Evolutionary conservation across 2,888 invertebrate species (phyloP).

Genomic region (Netelia melanura): DNA sequence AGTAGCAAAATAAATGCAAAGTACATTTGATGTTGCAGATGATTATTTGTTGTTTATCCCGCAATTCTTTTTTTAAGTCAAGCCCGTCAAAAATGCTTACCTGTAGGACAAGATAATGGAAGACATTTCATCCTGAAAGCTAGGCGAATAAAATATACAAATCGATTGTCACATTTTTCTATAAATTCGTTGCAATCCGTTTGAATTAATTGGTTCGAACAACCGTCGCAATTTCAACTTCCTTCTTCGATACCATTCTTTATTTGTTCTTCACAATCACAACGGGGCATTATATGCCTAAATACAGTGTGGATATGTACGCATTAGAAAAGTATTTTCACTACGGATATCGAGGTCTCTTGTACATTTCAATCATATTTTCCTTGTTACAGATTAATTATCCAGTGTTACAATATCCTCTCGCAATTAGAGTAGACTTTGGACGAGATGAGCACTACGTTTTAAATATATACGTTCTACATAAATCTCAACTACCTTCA

Average conservation of each 20-base stretch:
- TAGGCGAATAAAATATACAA: no score
- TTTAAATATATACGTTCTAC: slow-evolving; percentile 31
- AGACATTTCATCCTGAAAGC: no score
- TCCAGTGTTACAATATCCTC: slow-evolving; percentile 60
- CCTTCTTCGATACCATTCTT: slow-evolving; percentile 56
- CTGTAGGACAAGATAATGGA: no score
- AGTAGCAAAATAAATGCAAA: slow-evolving; percentile 84
- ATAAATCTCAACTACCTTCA: slow-evolving; percentile 34
- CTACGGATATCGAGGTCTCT: slow-evolving; percentile 64
- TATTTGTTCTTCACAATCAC: slow-evolving; percentile 75
- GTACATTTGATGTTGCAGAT: slow-evolving; percentile 82
- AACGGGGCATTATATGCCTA: slow-evolving; percentile 73
- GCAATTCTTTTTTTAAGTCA: slow-evolving; percentile 7
- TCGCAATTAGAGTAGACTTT: slow-evolving; percentile 75
- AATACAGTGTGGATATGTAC: slow-evolving; percentile 77
- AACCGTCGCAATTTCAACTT: slow-evolving; percentile 67
- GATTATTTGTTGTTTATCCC: slow-evolving; percentile 67
- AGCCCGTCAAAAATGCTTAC: not conserved
- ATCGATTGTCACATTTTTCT: not conserved
- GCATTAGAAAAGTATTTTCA: slow-evolving; percentile 79
- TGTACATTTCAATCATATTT: slow-evolving; percentile 64
- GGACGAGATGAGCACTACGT: slow-evolving; percentile 68
- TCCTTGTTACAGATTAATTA: slow-evolving; percentile 38
- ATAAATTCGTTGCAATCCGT: not conserved
- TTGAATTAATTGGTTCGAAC: not conserved